These are phyloP conservation scores for Anoplius nigerrimus DNA, from an alignment of 2,888 invertebrate species.

Conservation along the genomic window DNA sequence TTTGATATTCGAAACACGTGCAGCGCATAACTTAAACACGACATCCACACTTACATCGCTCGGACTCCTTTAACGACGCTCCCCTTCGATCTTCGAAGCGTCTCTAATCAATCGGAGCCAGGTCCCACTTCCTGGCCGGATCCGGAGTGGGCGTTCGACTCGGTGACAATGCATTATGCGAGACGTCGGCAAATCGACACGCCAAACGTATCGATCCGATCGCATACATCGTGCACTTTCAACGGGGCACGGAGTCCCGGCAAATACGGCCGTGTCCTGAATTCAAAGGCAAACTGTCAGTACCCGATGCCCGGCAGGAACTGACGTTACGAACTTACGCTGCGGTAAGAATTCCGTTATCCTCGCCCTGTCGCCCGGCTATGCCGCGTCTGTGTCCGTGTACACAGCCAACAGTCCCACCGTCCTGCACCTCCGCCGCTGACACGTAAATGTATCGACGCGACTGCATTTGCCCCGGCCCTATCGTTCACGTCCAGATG, in stretches of 20 bases:
- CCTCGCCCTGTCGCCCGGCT: slow-evolving; percentile 19
- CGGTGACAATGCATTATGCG: background rate
- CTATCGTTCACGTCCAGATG: slow-evolving; percentile 5
- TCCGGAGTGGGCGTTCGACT: background rate
- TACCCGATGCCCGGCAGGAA: slow-evolving; percentile 26
- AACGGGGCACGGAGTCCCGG: slow-evolving; percentile 21
- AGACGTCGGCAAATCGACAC: background rate
- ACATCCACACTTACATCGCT: no score
- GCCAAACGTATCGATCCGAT: slow-evolving; percentile 36
- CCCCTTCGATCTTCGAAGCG: no score
- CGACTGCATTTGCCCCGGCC: slow-evolving; percentile 24
- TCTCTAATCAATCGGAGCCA: no score
- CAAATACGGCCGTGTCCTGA: slow-evolving; percentile 41
- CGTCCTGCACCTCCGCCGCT: no score
- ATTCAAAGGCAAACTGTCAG: slow-evolving; percentile 46
- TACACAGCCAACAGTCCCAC: no score
- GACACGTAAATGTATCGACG: background rate
- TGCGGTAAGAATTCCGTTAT: slow-evolving; percentile 37
- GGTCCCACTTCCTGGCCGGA: background rate
- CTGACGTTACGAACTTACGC: slow-evolving; percentile 22
- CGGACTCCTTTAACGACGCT: no score
- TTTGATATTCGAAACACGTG: no score
- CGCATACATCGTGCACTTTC: slow-evolving; percentile 30
- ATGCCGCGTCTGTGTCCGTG: no score
- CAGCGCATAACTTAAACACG: no score